These are phyloP conservation scores for Lateolabrax maculatus DNA, from an alignment of 2,797 vertebrate genomes.

Conservation along the genomic window DNA sequence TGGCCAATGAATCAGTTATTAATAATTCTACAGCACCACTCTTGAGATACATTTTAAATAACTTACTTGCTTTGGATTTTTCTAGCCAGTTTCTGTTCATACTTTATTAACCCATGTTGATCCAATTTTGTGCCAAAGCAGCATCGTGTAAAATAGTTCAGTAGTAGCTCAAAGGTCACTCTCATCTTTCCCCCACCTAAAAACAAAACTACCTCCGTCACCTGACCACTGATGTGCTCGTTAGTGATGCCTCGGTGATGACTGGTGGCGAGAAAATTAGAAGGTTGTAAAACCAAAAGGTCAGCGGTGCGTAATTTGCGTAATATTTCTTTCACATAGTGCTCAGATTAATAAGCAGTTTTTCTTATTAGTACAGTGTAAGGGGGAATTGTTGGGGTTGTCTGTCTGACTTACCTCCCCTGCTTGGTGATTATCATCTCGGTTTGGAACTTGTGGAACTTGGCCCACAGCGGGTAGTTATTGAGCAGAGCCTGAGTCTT, in stretches of 20 bases:
- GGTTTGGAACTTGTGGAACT: slow-evolving; percentile 98
- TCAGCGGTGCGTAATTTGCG: slow-evolving; percentile 10
- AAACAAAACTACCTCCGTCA: slow-evolving; percentile 6
- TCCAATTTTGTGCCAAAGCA: slow-evolving; percentile 13
- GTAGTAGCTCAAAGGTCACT: not conserved
- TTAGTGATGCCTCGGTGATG: no score
- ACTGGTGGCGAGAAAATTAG: no score
- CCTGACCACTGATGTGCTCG: slow-evolving; percentile 29
- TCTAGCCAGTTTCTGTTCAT: not conserved
- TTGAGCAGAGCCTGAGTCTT: slow-evolving; percentile 94
- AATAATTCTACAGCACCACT: not conserved
- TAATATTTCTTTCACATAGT: not conserved
- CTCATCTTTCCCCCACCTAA: not conserved
- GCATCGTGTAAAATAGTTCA: not conserved
- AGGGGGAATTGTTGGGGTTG: fast-evolving
- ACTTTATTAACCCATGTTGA: not conserved
- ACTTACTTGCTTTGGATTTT: not conserved
- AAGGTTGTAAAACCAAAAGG: not conserved
- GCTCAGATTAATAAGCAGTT: not conserved
- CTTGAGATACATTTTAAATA: not conserved
- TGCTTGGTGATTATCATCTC: slow-evolving; percentile 99
- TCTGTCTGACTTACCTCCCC: slow-evolving; percentile 90
- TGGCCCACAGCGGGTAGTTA: slow-evolving; percentile 96
- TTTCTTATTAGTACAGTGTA: no score
- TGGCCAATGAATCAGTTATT: not conserved